Base-by-base conservation (phyloP, 1,140 invertebrate genomes). In the Lycorma delicatula region DNA sequence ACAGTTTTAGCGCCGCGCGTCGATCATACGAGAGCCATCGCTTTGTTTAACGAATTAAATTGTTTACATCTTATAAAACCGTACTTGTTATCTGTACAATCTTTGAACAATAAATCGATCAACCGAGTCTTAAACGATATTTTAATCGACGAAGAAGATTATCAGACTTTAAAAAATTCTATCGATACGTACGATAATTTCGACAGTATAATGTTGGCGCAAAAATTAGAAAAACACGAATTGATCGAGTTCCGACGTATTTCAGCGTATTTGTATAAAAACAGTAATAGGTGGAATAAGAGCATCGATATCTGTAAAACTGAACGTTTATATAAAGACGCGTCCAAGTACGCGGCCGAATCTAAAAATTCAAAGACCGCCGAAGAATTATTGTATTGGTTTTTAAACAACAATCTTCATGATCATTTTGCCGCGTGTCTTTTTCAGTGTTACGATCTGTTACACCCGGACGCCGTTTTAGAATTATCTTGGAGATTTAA, bases 171-270 rank as follows among this genome's bases (percentile, higher is more conserved):
- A 54, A 78, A 93, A 55, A 93, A 93, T 52, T 98, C 94, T 34
- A 99, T 99, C 67, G 96, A 99, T 74, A 94, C 94, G 0, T 98
- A 98, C 71, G 93, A 99, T 72, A 99, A 99, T 73, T 99, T 99
- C 74, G 97, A 99, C 76, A 98, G 96, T 65, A 98, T 99, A 67
- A 87, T 91, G 1, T 75, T 99, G 54, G 97, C 97, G 3, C 94
- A 98, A 74, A 89, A 91, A 68, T 76, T 99, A 18, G 96, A 99
- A 74, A 97, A 97, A 74, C 97, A 99, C 71, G 95, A 98, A 74
- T 78, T 99, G 36, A 97, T 97, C 48, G 97, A 99, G 75, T 99
- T 99, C 75, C 81, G 97, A 74, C 84, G 97, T 66, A 99, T 99
- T 71, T 95, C 97, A 31, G 97, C 97, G 18, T 98, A 98, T 73